phyloP scores from a whole-genome alignment of 2,888 invertebrate species.

The Xestia c-nigrum region DNA sequence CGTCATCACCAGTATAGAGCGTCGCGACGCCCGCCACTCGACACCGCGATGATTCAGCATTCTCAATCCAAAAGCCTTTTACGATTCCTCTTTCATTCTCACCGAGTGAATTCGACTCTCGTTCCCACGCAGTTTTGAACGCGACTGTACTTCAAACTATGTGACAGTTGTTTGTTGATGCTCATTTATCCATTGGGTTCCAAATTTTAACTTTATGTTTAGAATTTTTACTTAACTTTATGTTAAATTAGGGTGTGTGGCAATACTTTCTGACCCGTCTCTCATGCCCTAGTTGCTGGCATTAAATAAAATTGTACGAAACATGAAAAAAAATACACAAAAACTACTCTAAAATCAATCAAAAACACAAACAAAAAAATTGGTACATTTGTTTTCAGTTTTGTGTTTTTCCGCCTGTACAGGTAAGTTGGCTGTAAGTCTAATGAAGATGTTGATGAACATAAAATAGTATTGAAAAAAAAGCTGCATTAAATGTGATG shows the following conservation, averaged over 20 bases:
- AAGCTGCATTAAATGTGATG: not conserved
- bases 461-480: not conserved
- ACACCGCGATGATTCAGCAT: slow-evolving; percentile 88
- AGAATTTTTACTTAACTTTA: not conserved
- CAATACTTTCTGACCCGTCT: not conserved
- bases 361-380: too few species aligned
- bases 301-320: too few species aligned
- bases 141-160: slow-evolving; percentile 69
- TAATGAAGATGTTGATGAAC: not conserved
- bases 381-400: too few species aligned
- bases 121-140: slow-evolving; percentile 80
- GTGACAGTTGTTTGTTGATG: slow-evolving; percentile 46
- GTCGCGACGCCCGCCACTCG: slow-evolving; percentile 78
- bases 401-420: too few species aligned
- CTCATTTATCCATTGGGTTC: slow-evolving; percentile 53
- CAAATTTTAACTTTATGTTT: slow-evolving; percentile 24
- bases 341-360: too few species aligned
- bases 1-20: slow-evolving; percentile 83
- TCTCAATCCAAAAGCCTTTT: slow-evolving; percentile 88
- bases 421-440: too few species aligned
- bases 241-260: not conserved
- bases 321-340: not conserved
- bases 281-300: not conserved
- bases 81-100: slow-evolving; percentile 86
- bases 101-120: slow-evolving; percentile 80